Evolutionary conservation across 2,888 invertebrate species (phyloP), one percentile per base, ranked within the genome.

Genomic region (Patella pellucida): DNA sequence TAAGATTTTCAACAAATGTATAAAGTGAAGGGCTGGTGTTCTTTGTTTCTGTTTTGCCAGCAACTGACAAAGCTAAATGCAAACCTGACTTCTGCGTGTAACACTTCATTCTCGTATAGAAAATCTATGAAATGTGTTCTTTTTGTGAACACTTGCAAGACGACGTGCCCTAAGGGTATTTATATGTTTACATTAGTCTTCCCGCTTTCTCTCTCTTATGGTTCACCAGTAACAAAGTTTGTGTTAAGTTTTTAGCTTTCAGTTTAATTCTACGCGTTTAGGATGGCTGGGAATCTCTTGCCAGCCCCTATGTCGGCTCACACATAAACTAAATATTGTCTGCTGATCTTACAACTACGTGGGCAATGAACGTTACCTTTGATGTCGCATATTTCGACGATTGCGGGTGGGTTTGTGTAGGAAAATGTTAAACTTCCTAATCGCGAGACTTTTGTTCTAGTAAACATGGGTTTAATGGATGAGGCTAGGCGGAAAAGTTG

Each of bases 391-490:
- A 54, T 56, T 41, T 75, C n/a, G 72, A 68, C 70, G 67, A 31
- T 68, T 73, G 52, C 76, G 76, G 76, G 79, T 73, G 79, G 73
- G 75, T 75, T 75, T 51, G 52, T 54, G 70, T 67, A 72, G 68
- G 76, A 71, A 70, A 41, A 72, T 52, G 68, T 31, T 76, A 78
- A 81, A 78, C 81, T 79, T 76, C 76, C 74, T 79, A 79, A 81
- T 81, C 78, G 78, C 74, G 71, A 71, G 78, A 78, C 76, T 81
- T 77, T 74, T 76, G 76, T 74, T 76, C 74, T 72, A 62, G 68
- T 75, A 81, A 81, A 81, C 81, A 79, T 68, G 31, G 79, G 76
- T 76, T 81, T 79, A 81, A 73, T 72, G 50, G 74, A 68, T 76
- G 74, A 78, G 23, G 54, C 76, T 74, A 52, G 68, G 69, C 75